Evolutionary conservation across 2,113 vertebrate genomes (phyloP).

Genomic region (Siphamia tubifer): DNA sequence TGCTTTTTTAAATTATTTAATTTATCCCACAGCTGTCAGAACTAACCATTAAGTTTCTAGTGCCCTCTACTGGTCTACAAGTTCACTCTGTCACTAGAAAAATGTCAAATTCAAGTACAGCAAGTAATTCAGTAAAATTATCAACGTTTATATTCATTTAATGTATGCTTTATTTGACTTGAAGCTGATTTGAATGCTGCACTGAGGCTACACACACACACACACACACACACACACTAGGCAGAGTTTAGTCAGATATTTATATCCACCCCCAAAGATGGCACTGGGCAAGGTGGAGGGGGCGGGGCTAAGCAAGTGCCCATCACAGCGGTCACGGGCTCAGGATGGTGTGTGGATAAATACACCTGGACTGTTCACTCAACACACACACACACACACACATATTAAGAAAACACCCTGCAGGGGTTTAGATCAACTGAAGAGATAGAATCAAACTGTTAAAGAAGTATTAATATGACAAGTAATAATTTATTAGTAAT

Average conservation of each 20-base stretch:
- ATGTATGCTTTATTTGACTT: too few relatives aligned
- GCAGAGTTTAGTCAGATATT: slow-evolving; percentile 60
- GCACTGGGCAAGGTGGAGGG: slow-evolving; percentile 43
- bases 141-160: too few relatives aligned
- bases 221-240: too few relatives aligned
- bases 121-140: not conserved
- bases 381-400: slow-evolving; percentile 4
- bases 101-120: not conserved
- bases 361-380: slow-evolving; percentile 72
- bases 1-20: too few relatives aligned
- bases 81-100: not conserved
- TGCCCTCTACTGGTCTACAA: slow-evolving; percentile 43
- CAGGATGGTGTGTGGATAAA: too few relatives aligned
- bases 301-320: not conserved
- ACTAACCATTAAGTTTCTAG: not conserved
- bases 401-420: too few relatives aligned
- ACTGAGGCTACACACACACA: not conserved
- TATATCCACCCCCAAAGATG: slow-evolving; percentile 78
- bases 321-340: slow-evolving; percentile 34
- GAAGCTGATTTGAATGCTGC: not conserved
- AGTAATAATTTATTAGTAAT: too few relatives aligned
- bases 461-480: too few relatives aligned
- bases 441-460: too few relatives aligned
- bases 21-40: too few relatives aligned
- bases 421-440: too few relatives aligned